Evolutionary conservation across 1,140 invertebrate species (phyloP).

Genomic region (Atta cephalotes): DNA sequence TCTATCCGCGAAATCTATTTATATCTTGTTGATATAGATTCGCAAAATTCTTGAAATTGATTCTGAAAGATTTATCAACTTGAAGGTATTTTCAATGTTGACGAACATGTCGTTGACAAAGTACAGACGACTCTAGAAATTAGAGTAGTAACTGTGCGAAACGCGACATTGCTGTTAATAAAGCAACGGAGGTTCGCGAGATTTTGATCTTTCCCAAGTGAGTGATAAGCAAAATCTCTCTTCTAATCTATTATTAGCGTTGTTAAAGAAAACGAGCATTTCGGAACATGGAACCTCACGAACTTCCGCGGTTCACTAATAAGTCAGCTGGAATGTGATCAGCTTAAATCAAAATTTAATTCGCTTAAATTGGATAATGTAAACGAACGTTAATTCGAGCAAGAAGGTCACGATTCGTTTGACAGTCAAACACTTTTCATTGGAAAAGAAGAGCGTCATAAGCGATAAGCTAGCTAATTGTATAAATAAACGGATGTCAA

Average conservation of each 20-base stretch:
- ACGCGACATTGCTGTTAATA: background rate
- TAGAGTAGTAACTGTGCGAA: conserved; percentile 69
- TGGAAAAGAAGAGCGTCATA: conserved; percentile 40
- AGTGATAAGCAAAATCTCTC: background rate
- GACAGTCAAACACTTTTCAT: background rate
- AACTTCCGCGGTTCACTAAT: conserved; percentile 3
- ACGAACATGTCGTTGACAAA: background rate
- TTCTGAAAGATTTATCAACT: conserved; percentile 9
- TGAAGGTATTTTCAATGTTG: background rate
- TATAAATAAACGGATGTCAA: conserved; percentile 84
- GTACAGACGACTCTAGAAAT: conserved; percentile 69
- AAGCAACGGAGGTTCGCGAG: background rate
- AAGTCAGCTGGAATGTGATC: background rate
- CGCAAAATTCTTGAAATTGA: background rate
- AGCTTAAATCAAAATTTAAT: conserved; percentile 27
- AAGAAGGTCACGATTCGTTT: background rate
- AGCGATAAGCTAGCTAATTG: conserved; percentile 69
- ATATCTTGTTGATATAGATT: background rate
- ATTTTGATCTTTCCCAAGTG: conserved; percentile 4
- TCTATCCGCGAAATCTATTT: conserved; percentile 28
- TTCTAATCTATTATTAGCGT: conserved; percentile 31
- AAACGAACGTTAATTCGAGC: background rate
- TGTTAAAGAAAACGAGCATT: background rate
- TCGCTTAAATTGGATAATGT: background rate
- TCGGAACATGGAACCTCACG: background rate